A percentile compares a stretch with the other conserved stretches of the same genome.
phyloP scores from a whole-genome alignment of 2,797 vertebrate genomes.

The Pangasius macronema region DNA sequence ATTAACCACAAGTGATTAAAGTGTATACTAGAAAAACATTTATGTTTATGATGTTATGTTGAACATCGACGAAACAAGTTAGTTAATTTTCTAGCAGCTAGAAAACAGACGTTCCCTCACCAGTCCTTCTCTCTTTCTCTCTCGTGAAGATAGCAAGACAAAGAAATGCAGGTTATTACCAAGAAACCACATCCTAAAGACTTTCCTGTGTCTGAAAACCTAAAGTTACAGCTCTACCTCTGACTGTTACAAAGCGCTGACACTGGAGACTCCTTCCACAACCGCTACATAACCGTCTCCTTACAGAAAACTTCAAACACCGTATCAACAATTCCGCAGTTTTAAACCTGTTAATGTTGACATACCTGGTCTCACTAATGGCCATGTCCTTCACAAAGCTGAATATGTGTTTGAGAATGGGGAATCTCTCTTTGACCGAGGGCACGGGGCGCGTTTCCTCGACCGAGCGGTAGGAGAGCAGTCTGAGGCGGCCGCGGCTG shows the following conservation, averaged over 20 bases:
- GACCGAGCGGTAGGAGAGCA: constrained; percentile 90
- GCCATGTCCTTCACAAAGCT: constrained; percentile 92
- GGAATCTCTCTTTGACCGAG: constrained; percentile 88
- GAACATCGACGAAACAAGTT: not conserved
- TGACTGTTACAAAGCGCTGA: not conserved
- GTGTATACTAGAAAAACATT: not conserved
- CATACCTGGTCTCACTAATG: constrained; percentile 83
- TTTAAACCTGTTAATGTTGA: not conserved
- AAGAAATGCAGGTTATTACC: not conserved
- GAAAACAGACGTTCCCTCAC: not conserved
- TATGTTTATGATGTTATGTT: not conserved
- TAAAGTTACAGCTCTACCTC: not conserved
- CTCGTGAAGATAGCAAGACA: not conserved
- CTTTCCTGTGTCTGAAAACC: not conserved
- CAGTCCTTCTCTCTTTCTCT: not conserved
- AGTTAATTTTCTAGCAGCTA: not conserved
- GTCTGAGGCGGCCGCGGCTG: constrained; percentile 86
- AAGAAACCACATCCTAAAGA: not conserved
- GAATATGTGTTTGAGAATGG: constrained; percentile 84
- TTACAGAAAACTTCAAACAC: not conserved
- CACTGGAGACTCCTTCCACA: not conserved
- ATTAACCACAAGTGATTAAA: not conserved
- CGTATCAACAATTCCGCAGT: not conserved
- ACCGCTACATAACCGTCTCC: no score
- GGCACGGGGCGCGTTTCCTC: constrained; percentile 84